Evolutionary conservation across 2,113 vertebrate genomes (phyloP).

Genomic region (Lasiurus borealis): DNA sequence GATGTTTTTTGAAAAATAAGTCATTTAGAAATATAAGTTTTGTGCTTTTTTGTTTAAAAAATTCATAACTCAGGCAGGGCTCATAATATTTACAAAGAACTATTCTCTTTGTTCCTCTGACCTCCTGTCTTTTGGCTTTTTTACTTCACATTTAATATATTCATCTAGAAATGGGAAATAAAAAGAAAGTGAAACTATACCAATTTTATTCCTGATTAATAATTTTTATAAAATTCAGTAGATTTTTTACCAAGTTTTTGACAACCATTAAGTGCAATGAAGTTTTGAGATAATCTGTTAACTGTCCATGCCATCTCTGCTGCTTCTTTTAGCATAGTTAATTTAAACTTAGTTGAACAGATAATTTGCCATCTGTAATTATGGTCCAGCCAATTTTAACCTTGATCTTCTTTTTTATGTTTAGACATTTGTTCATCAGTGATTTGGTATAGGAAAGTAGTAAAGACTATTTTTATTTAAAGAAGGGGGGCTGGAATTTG

Average conservation of each 20-base stretch:
- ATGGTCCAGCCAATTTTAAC: not conserved
- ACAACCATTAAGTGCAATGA: slow-evolving; percentile 12
- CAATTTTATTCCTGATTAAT: slow-evolving; percentile 41
- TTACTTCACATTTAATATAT: slow-evolving; percentile 6
- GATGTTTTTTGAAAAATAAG: not conserved
- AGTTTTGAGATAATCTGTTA: slow-evolving; percentile 60
- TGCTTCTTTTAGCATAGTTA: slow-evolving; percentile 33
- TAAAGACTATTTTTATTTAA: slow-evolving; percentile 54
- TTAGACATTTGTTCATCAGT: not conserved
- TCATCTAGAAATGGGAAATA: not conserved
- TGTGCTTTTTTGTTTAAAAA: slow-evolving; percentile 45
- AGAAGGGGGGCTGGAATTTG: not conserved
- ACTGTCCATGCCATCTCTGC: not conserved
- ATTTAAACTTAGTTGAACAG: slow-evolving; percentile 25
- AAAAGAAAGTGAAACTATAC: slow-evolving; percentile 34
- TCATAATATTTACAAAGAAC: not conserved
- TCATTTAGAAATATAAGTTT: not conserved
- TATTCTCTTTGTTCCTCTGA: not conserved
- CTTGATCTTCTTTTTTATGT: not conserved
- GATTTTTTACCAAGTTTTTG: slow-evolving; percentile 48
- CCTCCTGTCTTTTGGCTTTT: slow-evolving; percentile 23
- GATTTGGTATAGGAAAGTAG: slow-evolving; percentile 24
- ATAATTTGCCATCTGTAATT: slow-evolving; percentile 45
- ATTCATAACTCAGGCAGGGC: not conserved
- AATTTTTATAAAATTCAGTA: slow-evolving; percentile 28